These are phyloP conservation scores for Onchidella celtica DNA, from an alignment of 2,888 invertebrate species.

Conservation along the genomic window DNA sequence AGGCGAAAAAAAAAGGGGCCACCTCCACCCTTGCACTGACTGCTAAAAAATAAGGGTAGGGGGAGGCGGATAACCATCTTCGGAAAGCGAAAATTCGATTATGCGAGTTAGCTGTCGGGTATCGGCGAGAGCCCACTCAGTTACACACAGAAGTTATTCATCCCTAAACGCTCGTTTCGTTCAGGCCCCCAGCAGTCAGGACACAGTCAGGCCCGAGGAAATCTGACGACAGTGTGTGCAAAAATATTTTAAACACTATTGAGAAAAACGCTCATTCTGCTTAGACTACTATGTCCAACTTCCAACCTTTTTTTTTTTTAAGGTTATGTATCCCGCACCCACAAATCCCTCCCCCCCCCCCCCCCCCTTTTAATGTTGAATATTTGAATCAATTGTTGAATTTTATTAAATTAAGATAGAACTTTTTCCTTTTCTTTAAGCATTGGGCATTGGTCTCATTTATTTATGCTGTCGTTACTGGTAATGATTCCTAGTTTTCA, in stretches of 20 bases:
- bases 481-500: too few species aligned
- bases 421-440: too few species aligned
- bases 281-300: too few species aligned
- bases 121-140: slow-evolving; percentile 36
- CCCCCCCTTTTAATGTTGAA: too few species aligned
- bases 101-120: slow-evolving; percentile 38
- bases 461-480: too few species aligned
- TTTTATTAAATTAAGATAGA: too few species aligned
- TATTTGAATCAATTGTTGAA: too few species aligned
- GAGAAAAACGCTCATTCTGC: too few species aligned
- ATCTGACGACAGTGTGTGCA: slow-evolving; percentile 39
- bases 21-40: too few species aligned
- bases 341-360: neutral
- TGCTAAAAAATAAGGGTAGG: too few species aligned
- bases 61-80: slow-evolving; percentile 42
- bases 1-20: neutral
- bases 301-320: too few species aligned
- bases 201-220: slow-evolving; percentile 35
- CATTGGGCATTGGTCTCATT: too few species aligned
- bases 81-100: slow-evolving; percentile 45
- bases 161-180: slow-evolving; percentile 34
- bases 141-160: slow-evolving; percentile 38
- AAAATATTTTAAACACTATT: slow-evolving; percentile 40
- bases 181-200: slow-evolving; percentile 24
- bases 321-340: neutral